Percentiles rank a stretch among this genome's conserved stretches.
These are phyloP conservation scores for Colletes gigas DNA, from an alignment of 1,140 invertebrate species.

Conservation along the genomic window DNA sequence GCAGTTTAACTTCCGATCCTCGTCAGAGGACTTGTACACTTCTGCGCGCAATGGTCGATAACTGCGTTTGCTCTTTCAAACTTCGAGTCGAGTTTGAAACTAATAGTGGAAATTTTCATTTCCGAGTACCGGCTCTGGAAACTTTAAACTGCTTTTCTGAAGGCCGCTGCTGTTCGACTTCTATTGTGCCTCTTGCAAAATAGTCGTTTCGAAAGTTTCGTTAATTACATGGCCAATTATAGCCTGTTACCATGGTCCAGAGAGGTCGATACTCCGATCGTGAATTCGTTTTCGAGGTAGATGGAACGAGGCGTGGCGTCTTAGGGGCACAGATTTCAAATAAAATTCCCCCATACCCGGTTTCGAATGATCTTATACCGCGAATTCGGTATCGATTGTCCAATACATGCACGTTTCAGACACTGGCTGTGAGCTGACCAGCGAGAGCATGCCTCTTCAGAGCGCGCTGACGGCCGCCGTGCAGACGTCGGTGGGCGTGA, in stretches of 20 bases:
- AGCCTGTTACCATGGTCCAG: no score
- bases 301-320: no score
- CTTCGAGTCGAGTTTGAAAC: constrained; percentile 17
- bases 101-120: constrained; percentile 43
- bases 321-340: no score
- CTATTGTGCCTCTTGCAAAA: constrained; percentile 16
- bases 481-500: constrained; percentile 76
- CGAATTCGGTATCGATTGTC: not conserved
- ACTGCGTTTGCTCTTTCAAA: constrained; percentile 28
- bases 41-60: not conserved
- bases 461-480: constrained; percentile 74
- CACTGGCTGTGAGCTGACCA: constrained; percentile 70
- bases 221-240: constrained; percentile 11
- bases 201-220: not conserved
- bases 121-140: not conserved
- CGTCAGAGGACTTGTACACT: not conserved
- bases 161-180: not conserved
- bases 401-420: constrained; percentile 66
- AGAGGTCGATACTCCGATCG: no score
- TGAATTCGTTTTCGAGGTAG: no score
- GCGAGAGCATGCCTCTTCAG: constrained; percentile 76
- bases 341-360: no score
- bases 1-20: not conserved
- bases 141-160: constrained; percentile 19
- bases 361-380: no score